phyloP scores from a whole-genome alignment of 2,113 vertebrate species.

The Taxidea taxus region DNA sequence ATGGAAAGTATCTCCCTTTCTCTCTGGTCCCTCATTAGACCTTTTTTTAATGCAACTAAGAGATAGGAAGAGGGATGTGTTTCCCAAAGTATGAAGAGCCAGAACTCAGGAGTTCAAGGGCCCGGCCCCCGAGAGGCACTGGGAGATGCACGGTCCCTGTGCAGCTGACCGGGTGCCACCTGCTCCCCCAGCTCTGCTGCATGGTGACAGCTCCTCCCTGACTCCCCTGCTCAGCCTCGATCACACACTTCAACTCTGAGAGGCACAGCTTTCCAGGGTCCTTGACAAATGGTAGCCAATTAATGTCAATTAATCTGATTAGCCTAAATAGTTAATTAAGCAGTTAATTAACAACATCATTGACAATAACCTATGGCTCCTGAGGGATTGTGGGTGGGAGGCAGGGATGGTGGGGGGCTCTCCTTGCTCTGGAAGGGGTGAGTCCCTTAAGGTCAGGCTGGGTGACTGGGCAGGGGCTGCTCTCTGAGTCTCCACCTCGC shows the following conservation, averaged over 20 bases:
- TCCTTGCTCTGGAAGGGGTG: neutral
- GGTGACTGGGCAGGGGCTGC: neutral
- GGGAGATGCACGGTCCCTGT: neutral
- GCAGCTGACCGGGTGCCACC: neutral
- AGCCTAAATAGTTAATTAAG: constrained; percentile 75
- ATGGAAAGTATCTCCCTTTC: neutral
- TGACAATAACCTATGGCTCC: constrained; percentile 63
- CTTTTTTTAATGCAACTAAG: neutral
- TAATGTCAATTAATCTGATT: constrained; percentile 78
- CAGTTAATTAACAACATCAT: constrained; percentile 65
- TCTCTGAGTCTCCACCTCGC: neutral
- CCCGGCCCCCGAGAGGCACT: neutral
- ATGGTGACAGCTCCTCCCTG: fast-evolving
- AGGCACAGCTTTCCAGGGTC: constrained; percentile 59
- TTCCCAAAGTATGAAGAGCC: neutral
- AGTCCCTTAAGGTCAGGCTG: neutral
- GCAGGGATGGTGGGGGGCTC: neutral
- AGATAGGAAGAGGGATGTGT: neutral
- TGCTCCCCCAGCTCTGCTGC: neutral
- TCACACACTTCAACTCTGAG: constrained; percentile 35
- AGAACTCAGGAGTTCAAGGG: neutral
- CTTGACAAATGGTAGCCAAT: constrained; percentile 74
- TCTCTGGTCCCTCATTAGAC: neutral
- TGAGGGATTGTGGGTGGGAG: constrained; percentile 32
- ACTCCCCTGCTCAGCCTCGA: neutral